Evolutionary conservation across 2,113 vertebrate genomes (phyloP).

Genomic region (Ptilorrhoa leucosticta): DNA sequence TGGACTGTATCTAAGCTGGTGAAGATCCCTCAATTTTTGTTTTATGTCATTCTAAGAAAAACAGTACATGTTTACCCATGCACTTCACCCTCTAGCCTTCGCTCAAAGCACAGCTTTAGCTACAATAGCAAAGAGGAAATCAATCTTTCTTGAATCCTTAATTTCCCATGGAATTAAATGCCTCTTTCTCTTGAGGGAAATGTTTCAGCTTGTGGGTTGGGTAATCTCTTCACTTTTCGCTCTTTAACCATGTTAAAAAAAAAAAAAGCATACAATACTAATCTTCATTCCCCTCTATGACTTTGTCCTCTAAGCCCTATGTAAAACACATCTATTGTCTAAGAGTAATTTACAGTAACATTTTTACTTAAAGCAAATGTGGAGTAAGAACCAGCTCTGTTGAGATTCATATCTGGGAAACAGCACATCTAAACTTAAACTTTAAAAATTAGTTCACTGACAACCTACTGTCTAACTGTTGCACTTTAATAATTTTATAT

Average conservation of each 20-base stretch:
- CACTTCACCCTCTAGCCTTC: not conserved
- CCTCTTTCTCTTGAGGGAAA: conserved; percentile 8
- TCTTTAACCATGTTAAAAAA: not conserved
- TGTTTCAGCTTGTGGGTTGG: not conserved
- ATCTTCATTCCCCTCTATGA: not conserved
- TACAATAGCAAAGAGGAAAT: not conserved
- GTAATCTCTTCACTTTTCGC: not conserved
- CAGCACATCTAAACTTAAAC: not conserved
- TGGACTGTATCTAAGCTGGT: not conserved
- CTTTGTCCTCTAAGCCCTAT: not conserved
- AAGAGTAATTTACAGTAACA: not conserved
- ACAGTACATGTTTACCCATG: not conserved
- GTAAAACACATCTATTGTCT: not conserved
- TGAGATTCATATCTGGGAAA: not conserved
- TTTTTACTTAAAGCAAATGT: not conserved
- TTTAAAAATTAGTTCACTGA: not conserved
- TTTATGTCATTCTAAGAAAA: not conserved
- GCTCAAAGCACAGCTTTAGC: not conserved
- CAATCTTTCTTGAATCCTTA: not conserved
- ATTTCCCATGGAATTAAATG: conserved; percentile 1
- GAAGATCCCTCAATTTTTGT: not conserved
- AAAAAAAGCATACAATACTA: not conserved
- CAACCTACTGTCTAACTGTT: not conserved
- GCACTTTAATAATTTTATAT: not conserved
- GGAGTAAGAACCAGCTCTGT: not conserved